phyloP scores from a whole-genome alignment of 1,140 invertebrate species.

The Drosophila sp. region DNA sequence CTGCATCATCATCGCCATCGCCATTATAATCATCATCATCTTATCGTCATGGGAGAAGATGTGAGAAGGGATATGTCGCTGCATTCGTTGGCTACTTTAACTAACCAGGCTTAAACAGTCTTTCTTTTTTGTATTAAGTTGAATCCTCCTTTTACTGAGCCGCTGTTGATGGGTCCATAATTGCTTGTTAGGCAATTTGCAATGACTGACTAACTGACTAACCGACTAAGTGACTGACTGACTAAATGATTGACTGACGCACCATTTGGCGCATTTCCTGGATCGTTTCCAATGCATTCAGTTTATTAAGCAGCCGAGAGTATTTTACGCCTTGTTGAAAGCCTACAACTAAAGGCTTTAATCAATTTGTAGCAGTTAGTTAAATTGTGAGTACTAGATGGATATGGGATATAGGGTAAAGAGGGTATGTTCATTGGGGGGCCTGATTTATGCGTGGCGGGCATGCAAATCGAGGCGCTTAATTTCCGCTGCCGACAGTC shows the following conservation, averaged over 20 bases:
- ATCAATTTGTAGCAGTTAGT: slow-evolving; percentile 45
- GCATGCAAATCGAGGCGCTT: slow-evolving; percentile 74
- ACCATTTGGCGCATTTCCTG: slow-evolving; percentile 18
- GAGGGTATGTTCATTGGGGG: neutral
- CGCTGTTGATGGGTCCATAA: slow-evolving; percentile 41
- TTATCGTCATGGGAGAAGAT: neutral
- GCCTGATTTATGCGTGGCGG: slow-evolving; percentile 65
- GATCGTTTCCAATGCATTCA: slow-evolving; percentile 12
- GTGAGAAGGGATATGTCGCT: slow-evolving; percentile 20
- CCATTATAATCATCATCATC: slow-evolving; percentile 1
- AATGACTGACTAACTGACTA: slow-evolving; percentile 27
- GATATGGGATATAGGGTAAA: neutral
- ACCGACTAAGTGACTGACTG: slow-evolving; percentile 7
- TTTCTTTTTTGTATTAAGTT: slow-evolving; percentile 16
- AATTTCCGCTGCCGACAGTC: slow-evolving; percentile 74
- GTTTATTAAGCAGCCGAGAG: slow-evolving; percentile 32
- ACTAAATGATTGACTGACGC: slow-evolving; percentile 16
- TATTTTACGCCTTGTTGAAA: slow-evolving; percentile 45
- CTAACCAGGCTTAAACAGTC: slow-evolving; percentile 15
- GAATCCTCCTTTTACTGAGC: slow-evolving; percentile 16
- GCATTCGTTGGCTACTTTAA: slow-evolving; percentile 4
- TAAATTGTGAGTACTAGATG: neutral
- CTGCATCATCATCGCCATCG: slow-evolving; percentile 3
- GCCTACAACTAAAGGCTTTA: slow-evolving; percentile 16
- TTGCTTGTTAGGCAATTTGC: slow-evolving; percentile 55